Evolutionary conservation across 2,797 vertebrate genomes (phyloP).

Genomic region (Podarcis lilfordi): DNA sequence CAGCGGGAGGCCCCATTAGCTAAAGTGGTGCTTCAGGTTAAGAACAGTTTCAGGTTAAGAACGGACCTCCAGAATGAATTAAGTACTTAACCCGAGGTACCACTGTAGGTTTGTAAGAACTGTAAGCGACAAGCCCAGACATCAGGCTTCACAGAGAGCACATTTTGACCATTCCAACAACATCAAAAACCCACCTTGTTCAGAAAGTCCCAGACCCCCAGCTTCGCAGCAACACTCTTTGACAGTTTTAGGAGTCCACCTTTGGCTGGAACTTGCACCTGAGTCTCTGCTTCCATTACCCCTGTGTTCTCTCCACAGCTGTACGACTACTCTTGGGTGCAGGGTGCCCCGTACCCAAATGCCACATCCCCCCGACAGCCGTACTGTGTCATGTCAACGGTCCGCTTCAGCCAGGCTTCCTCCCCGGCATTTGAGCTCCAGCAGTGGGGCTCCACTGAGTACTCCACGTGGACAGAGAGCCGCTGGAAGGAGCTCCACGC

Average conservation of each 20-base stretch:
- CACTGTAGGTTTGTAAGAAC: neutral
- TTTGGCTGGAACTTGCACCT: neutral
- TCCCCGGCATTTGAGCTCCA: constrained; percentile 91
- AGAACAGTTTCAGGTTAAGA: no score
- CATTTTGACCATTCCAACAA: no score
- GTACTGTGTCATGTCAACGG: constrained; percentile 83
- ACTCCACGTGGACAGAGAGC: constrained; percentile 95
- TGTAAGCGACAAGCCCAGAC: neutral
- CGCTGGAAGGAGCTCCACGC: constrained; percentile 91
- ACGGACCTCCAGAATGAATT: no score
- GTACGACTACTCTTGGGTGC: constrained; percentile 87
- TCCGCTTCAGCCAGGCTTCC: constrained; percentile 76
- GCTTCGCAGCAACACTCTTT: neutral
- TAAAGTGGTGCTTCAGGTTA: no score
- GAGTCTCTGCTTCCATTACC: neutral
- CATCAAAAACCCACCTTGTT: no score
- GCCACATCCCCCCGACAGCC: constrained; percentile 71
- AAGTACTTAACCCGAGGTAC: no score
- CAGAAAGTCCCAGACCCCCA: neutral
- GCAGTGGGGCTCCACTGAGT: constrained; percentile 84
- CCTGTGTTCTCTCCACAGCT: constrained; percentile 69
- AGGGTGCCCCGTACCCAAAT: constrained; percentile 81
- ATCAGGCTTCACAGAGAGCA: neutral
- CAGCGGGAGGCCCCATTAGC: no score
- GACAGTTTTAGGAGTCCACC: neutral